Base-by-base conservation (phyloP, 2,113 vertebrate species). In the Panthera leo region DNA sequence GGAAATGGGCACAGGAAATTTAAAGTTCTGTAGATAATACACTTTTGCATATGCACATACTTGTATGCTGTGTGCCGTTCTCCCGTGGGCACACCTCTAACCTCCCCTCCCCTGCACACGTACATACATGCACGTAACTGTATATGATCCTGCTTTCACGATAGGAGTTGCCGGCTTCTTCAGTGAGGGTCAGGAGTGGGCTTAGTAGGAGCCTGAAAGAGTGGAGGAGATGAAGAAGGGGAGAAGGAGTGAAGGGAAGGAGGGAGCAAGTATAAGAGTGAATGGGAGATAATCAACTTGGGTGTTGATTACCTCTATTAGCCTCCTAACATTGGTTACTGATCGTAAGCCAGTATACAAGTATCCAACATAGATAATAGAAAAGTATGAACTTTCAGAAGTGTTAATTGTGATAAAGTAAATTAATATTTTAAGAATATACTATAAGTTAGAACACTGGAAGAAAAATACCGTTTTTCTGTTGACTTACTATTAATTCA, bases 391-490 rank as follows among this genome's bases (percentile, higher is more conserved):
- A 29, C 5, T 94, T 88, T 89, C 34, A 97, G 27, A 89, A 39
- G 3, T 67, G 78, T 83, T 91, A 73, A 78, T 73, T 90, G 1
- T 87, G 67, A 45, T 45, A 80, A 89, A 92, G 27, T 85, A 93
- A 91, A 71, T 53, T 91, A 86, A 19, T 89, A 96, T 84, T 94
- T 93, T 86, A 94, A 93, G 83, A 75, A 13, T 85, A 85, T 51
- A 48, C 82, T 95, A 63, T 89, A 95, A 95, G 71, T 78, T 68
- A 94, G 73, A 96, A 45, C 16, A 85, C 71, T 71, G 48, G 85
- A 87, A 89, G 65, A 85, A 92, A 87, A 91, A 27, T 68, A 51
- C 13, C 19, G 34, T 11, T 36, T 67, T 42, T 19, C 53, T 12
- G 68, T 23, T 80, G 63, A 61, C 71, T 88, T 68, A 15, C 70